Base-by-base conservation (phyloP, 2,113 vertebrate genomes). In the Colistium nudipinnis region DNA sequence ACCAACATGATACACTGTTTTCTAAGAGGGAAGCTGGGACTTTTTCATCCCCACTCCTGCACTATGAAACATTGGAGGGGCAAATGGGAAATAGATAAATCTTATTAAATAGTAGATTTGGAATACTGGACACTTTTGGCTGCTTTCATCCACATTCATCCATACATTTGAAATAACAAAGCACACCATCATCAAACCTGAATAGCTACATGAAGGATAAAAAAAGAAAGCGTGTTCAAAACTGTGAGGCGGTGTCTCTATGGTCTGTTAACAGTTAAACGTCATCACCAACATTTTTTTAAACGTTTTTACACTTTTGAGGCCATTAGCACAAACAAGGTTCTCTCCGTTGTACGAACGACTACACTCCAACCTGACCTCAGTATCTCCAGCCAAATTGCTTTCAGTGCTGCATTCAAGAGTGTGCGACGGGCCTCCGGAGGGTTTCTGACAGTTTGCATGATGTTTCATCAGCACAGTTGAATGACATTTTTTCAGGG, bases 391-490 rank as follows among this genome's bases (percentile, higher is more conserved):
- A 78, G 60, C 78, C 74, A 78, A 84, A 77, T 53, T 57, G 68
- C 75, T 76, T 54, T 72, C 43, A 49, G 60, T 27, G 73, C 67
- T 70, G 66, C 64, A 69, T 61, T 70, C 33, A 69, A 38, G 71
- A 60, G 78, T 45, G 30, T 54, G 71, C 48, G 61, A 55, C 51
- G 41, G 68, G 76, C 73, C 82, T 80, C 72, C 24, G 20, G 78
- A 69, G 74, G 68, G n/a, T 82, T 73, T 75, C 71, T 83, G 74
- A 78, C 73, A 80, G 83, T 85, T 91, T 91, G 78, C 89, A 84
- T 61, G 22, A 59, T 66, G 80, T 91, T 91, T 86, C 89, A 85
- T 91, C 88, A 91, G 78, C 62, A 69, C 33, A 35, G 68, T 70
- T 62, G 43, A 72, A 83, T 73, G 27, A n/a, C 78, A 79, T 78